These are phyloP conservation scores for Petrocephalus zakoni DNA, from an alignment of 2,113 vertebrate genomes.

Conservation along the genomic window DNA sequence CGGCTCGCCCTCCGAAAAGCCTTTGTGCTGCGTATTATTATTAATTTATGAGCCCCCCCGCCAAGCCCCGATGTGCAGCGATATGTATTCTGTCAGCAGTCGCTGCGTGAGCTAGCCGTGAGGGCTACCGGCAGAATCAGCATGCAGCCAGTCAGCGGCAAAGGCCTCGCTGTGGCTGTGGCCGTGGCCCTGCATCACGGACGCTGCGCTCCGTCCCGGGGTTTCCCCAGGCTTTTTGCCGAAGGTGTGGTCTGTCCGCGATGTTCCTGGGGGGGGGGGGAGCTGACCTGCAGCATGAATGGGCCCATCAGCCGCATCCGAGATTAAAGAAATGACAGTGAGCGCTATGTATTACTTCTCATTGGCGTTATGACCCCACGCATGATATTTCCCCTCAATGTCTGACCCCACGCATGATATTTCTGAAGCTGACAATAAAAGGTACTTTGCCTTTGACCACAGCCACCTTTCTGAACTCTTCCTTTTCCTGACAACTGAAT, in stretches of 20 bases:
- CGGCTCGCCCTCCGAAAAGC: background rate
- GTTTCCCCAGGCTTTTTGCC: background rate
- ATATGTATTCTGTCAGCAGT: background rate
- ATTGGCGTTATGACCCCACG: background rate
- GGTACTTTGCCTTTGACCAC: background rate
- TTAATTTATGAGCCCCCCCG: background rate
- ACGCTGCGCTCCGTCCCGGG: background rate
- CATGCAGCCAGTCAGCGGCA: background rate
- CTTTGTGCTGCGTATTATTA: background rate
- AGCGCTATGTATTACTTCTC: no score
- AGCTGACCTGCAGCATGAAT: no score
- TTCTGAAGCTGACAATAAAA: background rate
- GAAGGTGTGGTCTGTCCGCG: background rate
- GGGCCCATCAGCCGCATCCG: background rate
- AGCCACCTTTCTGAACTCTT: background rate
- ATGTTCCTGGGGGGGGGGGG: background rate
- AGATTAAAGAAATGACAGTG: background rate
- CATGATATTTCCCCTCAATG: background rate
- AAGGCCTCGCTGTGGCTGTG: background rate
- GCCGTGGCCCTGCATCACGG: background rate
- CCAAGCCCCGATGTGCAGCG: background rate
- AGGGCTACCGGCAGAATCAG: background rate
- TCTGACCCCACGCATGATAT: background rate
- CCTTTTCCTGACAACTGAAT: background rate
- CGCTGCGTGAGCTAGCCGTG: background rate